Evolutionary conservation across 2,888 invertebrate genomes (phyloP), one percentile per base, ranked within the genome.

Genomic region (Rosalia funebris): DNA sequence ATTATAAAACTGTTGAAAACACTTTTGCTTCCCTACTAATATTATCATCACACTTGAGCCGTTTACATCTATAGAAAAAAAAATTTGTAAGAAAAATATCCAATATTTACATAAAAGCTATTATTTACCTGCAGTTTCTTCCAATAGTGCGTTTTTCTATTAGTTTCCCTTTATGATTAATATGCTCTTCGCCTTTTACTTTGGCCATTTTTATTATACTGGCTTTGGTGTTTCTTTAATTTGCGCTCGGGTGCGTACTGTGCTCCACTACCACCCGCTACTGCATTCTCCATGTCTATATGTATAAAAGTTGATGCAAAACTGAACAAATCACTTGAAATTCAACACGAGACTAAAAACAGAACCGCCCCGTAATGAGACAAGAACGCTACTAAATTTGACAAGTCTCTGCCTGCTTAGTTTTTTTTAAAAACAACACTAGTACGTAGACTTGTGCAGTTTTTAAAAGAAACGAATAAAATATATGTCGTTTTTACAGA

Each of bases 151-250:
- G 36, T 50, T 36, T 36, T 50, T 12, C 15, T 36, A 50, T 36
- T 15, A 50, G 32, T 50, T 37, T 50, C 34, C 37, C 50, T 36
- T 36, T 36, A 50, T 50, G 50, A 32, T 50, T 50, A 50, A 50
- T 36, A 50, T 50, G 50, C 16, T 50, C 50, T 19, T 50, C 50
- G 36, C 50, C 36, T 9, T 50, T 50, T 50, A 50, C 32, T 50
- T 50, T 50, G 16, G 50, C 50, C 15, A 50, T 50, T 50, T 50
- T 50, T 50, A 36, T 50, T 50, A 50, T 14, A 50, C 50, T 50
- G 16, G 36, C 50, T 32, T 50, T 50, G 50, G 25, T 25, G 25
- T 42, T 42, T 42, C 42, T 42, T 17, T 42, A 9, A 3, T n/a
- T 42, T 19, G 55, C 34, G 45, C 55, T 54, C 54, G n/a, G 55